Evolutionary conservation across 2,797 vertebrate genomes (phyloP), one percentile per base, ranked within the genome.

Genomic region (Pangasius larnaudii): DNA sequence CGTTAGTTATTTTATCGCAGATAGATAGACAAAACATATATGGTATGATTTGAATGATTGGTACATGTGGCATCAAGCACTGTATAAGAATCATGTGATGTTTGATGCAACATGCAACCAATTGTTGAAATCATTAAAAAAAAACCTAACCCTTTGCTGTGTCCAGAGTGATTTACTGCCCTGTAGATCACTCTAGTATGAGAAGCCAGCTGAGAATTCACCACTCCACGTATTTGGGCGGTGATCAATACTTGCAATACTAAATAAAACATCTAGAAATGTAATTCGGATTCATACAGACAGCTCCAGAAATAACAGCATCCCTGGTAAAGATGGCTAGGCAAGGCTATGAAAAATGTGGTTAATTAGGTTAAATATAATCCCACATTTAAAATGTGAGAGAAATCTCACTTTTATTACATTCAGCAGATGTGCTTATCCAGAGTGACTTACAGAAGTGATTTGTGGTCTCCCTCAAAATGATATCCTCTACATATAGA

Each of bases 251-350:
- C 74, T 13, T 46, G 69, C 19, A 72, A 72, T 72, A 11, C 18
- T 72, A 72, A 72, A 72, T 72, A 72, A 72, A 72, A 72, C 33
- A 72, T 72, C 36, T 72, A 72, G 36, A 39, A 42, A 10, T 72
- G 49, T 16, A 78, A 33, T 53, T 80, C 4, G 0, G 33, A 59
- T 80, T 58, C 30, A 24, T 58, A 36, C 74, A 58, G 53, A 58
- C 58, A 27, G 5, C 33, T 81, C 36, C 33, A 61, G 24, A 63
- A 19, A 19, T 46, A 46, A n/a, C 46, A 39, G 2, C 3, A 0
- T 82, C 13, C 2, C 46, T 9, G 36, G 6, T 61, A 36, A 36
- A 59, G 53, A 53, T 19, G 53, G 30, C 53, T 33, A 24, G n/a
- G 24, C 51, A 36, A 59, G 53, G 10, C 5, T 42, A 27, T 16